Evolutionary conservation across 2,113 vertebrate genomes (phyloP), one percentile per base, ranked within the genome.

Genomic region (Toxotes chatareus): DNA sequence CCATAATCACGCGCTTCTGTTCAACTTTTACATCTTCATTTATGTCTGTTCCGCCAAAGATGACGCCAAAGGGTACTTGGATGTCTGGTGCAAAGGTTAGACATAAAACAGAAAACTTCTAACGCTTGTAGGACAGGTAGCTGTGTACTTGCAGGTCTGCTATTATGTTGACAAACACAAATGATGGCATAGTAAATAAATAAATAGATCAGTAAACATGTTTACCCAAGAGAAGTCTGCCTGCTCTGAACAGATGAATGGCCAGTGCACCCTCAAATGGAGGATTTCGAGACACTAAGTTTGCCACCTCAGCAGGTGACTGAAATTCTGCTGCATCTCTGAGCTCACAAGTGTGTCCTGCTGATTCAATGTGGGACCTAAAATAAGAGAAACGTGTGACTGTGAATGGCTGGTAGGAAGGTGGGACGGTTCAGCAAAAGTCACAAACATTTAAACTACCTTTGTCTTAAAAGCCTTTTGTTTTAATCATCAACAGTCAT

Each of bases 21-120:
- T 90, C 91, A 66, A 95, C 95, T 84, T 94, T 96, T 51, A 94
- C 77, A 19, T 99, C 97, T 95, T 99, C 98, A 79, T 99, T 99
- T 70, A 99, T 83, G 81, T 99, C 98, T 0, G 98, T 99, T 79
- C 98, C 98, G 4, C 98, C 98, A 89, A 99, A 98, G 91, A 99
- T 95, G 72, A 98, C 86, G 0, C 97, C 98, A 78, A 97, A 99
- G 42, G 98, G 98, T 56, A 97, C 87, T 11, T 86, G 81, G 21
- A 90, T 91, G 44, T 96, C 98, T 99, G 90, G 71, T 90, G 87
- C 72, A 80, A 88, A 69, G 71, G 83, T 46, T 1, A 80, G 55
- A 89, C 78, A 86, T 61, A 86, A 78, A 72, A 82, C 38, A 90
- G 23, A 92, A 74, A 78, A 0, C 27, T 65, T 49, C 19, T 83